Evolutionary conservation across 2,113 vertebrate genomes (phyloP).

Genomic region (Odocoileus virginianus): DNA sequence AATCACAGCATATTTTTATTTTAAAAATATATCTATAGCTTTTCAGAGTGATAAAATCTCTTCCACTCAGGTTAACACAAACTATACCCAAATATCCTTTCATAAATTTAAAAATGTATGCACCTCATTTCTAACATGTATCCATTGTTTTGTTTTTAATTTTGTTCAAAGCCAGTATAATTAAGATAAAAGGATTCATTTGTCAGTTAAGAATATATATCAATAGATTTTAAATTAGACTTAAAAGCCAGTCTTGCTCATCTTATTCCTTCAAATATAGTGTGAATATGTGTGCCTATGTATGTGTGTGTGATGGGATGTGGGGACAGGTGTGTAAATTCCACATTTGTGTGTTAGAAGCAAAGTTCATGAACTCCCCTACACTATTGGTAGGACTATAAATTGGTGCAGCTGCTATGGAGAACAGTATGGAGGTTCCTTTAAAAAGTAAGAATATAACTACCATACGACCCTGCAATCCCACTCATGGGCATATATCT

Average conservation of each 20-base stretch:
- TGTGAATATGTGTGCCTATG: neutral
- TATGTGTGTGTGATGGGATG: neutral
- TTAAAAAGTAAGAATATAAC: neutral
- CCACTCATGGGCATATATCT: neutral
- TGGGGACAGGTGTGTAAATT: neutral
- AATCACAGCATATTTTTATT: slow-evolving; percentile 20
- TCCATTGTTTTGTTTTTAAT: neutral
- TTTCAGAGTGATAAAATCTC: neutral
- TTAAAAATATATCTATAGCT: slow-evolving; percentile 8
- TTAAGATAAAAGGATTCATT: neutral
- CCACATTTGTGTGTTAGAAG: neutral
- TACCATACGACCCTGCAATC: neutral
- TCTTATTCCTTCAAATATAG: neutral
- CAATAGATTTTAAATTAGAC: neutral
- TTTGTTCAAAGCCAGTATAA: neutral
- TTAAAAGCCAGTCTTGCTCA: neutral
- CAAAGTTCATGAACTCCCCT: neutral
- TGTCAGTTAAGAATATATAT: neutral
- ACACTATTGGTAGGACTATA: neutral
- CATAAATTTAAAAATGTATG: neutral
- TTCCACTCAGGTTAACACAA: slow-evolving; percentile 5
- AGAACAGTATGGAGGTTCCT: neutral
- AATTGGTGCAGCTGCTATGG: neutral
- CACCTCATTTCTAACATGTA: neutral
- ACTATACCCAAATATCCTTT: neutral